Percentiles rank a stretch among this genome's conserved stretches.
Evolutionary conservation across 2,113 vertebrate genomes (phyloP).

Genomic region (Ictidomys tridecemlineatus): DNA sequence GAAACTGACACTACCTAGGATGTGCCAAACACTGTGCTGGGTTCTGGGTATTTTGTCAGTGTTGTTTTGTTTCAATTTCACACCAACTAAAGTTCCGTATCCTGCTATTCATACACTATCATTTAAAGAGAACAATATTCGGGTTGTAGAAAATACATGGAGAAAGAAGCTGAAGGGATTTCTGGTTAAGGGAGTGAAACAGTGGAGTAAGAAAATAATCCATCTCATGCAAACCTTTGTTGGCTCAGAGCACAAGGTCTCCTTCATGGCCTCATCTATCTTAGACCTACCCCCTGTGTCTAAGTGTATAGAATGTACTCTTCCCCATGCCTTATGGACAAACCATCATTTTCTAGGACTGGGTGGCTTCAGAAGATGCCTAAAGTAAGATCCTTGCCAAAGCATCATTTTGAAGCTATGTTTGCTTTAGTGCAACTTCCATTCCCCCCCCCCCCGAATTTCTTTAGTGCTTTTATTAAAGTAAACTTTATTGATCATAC

Average conservation of each 20-base stretch:
- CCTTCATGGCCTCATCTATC: not conserved
- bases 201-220: not conserved
- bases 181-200: not conserved
- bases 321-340: not conserved
- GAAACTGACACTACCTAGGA: not conserved
- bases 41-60: not conserved
- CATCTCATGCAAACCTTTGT: not conserved
- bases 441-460: not conserved
- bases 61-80: not conserved
- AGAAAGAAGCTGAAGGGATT: not conserved
- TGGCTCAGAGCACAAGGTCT: not conserved
- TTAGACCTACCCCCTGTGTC: not conserved
- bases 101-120: not conserved
- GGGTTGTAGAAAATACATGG: not conserved
- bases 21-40: not conserved
- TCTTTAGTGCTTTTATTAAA: constrained; percentile 28
- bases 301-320: not conserved
- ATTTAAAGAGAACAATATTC: constrained; percentile 7
- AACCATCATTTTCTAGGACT: not conserved
- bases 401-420: not conserved
- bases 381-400: not conserved
- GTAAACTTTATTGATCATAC: not conserved
- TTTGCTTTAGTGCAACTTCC: not conserved
- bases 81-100: not conserved
- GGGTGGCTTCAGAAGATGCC: not conserved